A percentile compares a stretch with the other conserved stretches of the same genome.
These are phyloP conservation scores for Poecile atricapillus DNA, from an alignment of 2,113 vertebrate genomes.

Conservation along the genomic window DNA sequence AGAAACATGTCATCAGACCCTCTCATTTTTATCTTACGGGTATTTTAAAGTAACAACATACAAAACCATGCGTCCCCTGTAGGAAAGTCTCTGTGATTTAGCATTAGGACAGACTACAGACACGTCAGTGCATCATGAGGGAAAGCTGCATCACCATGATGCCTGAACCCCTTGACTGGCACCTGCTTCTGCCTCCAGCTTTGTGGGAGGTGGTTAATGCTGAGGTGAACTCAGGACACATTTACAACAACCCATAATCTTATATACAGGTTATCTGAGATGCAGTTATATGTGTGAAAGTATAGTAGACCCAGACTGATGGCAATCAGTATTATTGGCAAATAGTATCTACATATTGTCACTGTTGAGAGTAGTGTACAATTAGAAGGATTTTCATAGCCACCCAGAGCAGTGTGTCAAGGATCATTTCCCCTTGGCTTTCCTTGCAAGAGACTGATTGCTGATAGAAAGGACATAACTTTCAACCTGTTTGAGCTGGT, in stretches of 20 bases:
- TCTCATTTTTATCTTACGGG: neutral
- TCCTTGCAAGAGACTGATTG: conserved; percentile 34
- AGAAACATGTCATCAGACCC: fast-evolving
- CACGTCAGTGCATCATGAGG: fast-evolving
- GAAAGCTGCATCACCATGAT: fast-evolving
- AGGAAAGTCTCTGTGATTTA: neutral
- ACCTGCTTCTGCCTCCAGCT: neutral
- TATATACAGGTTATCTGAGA: neutral
- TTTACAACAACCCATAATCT: neutral
- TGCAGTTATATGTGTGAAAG: neutral
- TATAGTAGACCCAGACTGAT: neutral
- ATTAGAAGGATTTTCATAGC: conserved; percentile 35
- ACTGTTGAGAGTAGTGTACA: neutral
- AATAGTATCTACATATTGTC: neutral
- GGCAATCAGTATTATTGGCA: conserved; percentile 3
- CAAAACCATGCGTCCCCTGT: neutral
- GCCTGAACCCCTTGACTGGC: neutral
- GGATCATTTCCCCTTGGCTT: conserved; percentile 64
- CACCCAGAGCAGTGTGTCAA: conserved; percentile 37
- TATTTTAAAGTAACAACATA: neutral
- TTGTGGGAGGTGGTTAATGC: neutral
- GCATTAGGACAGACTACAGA: neutral
- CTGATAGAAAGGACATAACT: conserved; percentile 39
- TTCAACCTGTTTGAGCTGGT: neutral
- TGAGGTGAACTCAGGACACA: neutral